These are phyloP conservation scores for Trinectes maculatus DNA, from an alignment of 2,113 vertebrate species.

Conservation along the genomic window DNA sequence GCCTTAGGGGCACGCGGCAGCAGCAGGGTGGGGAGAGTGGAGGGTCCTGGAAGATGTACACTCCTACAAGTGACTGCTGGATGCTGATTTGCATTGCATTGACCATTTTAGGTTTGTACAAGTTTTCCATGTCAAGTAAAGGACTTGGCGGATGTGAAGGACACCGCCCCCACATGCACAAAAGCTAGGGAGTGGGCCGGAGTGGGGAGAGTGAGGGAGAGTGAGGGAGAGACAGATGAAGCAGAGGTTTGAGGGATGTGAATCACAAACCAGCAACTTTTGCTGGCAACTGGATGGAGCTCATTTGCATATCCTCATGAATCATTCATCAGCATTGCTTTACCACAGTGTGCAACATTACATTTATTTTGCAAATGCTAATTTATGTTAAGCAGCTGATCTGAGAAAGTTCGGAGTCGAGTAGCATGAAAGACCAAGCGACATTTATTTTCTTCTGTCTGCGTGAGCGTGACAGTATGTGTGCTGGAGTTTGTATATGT, in stretches of 20 bases:
- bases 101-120: slow-evolving; percentile 40
- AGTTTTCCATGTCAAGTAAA: slow-evolving; percentile 50
- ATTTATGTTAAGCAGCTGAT: slow-evolving; percentile 79
- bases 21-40: slow-evolving; percentile 14
- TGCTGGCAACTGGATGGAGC: slow-evolving; percentile 53
- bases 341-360: slow-evolving; percentile 59
- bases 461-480: slow-evolving; percentile 8
- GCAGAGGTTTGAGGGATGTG: slow-evolving; percentile 11
- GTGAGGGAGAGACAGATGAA: not conserved
- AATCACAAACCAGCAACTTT: slow-evolving; percentile 48
- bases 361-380: slow-evolving; percentile 76
- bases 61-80: slow-evolving; percentile 40
- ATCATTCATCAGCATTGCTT: slow-evolving; percentile 76
- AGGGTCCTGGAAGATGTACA: slow-evolving; percentile 33
- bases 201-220: not conserved
- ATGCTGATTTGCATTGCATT: slow-evolving; percentile 63
- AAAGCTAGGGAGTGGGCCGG: slow-evolving; percentile 4
- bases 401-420: slow-evolving; percentile 66
- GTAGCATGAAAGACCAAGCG: slow-evolving; percentile 57
- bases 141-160: slow-evolving; percentile 23
- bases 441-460: slow-evolving; percentile 71
- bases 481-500: not conserved
- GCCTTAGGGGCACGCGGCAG: slow-evolving; percentile 47
- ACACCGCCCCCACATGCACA: not conserved
- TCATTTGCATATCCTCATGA: slow-evolving; percentile 72